phyloP scores from a whole-genome alignment of 1,140 invertebrate genomes.

The Daktulosphaira vitifoliae region DNA sequence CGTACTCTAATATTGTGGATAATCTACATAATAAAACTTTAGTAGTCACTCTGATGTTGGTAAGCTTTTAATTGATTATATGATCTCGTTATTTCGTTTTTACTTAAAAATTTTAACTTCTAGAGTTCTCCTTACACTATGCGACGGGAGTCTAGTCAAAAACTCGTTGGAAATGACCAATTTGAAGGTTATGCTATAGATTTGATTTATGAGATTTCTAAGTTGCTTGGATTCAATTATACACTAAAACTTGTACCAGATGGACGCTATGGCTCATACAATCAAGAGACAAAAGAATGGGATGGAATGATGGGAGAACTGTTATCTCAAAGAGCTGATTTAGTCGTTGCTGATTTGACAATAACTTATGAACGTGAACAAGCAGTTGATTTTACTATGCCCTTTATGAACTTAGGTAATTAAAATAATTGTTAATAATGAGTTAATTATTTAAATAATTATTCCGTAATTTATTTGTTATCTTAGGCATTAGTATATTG shows the following conservation, averaged over 20 bases:
- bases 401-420: constrained; percentile 82
- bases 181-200: constrained; percentile 83
- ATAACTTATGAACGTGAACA: constrained; percentile 78
- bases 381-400: constrained; percentile 81
- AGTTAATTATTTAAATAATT: too few species aligned
- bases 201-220: constrained; percentile 78
- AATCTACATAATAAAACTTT: constrained; percentile 87
- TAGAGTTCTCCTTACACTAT: constrained; percentile 88
- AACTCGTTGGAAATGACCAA: constrained; percentile 71
- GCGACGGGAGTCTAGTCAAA: constrained; percentile 71
- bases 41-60: constrained; percentile 82
- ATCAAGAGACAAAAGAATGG: constrained; percentile 74
- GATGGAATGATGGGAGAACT: constrained; percentile 91
- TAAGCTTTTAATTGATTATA: constrained; percentile 47
- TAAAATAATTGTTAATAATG: too few species aligned
- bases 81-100: not conserved
- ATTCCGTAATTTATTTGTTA: not conserved
- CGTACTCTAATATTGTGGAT: constrained; percentile 72
- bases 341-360: constrained; percentile 85
- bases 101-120: too few species aligned
- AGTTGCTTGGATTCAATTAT: constrained; percentile 82
- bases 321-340: constrained; percentile 66
- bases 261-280: constrained; percentile 68
- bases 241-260: constrained; percentile 73
- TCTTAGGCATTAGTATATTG: constrained; percentile 65